Percentiles rank a stretch among this genome's conserved stretches.
These are phyloP conservation scores for Columbina picui DNA, from an alignment of 2,113 vertebrate genomes.

Conservation along the genomic window DNA sequence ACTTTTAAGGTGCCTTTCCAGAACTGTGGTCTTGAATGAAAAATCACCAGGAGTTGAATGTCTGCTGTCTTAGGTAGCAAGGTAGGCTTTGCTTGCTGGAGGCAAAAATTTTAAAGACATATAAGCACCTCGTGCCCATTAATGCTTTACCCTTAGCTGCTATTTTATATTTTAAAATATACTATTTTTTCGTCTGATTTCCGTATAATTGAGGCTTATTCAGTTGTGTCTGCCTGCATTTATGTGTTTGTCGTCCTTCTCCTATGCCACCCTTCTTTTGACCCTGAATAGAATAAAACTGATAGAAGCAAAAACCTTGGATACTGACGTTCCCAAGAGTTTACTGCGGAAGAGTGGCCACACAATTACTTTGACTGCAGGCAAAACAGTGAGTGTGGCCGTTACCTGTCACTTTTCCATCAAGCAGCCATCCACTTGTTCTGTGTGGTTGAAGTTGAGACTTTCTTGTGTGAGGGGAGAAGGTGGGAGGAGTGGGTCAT, in stretches of 20 bases:
- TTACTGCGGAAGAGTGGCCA: neutral
- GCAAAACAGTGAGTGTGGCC: neutral
- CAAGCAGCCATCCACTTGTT: neutral
- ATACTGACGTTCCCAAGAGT: neutral
- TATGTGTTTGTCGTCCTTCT: neutral
- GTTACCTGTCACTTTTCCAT: neutral
- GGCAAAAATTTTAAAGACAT: neutral
- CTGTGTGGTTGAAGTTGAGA: neutral
- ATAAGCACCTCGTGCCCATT: neutral
- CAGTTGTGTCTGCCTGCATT: neutral
- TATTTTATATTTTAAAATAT: neutral
- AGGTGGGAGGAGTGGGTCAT: neutral
- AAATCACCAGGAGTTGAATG: neutral
- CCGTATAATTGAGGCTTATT: neutral
- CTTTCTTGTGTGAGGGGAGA: neutral
- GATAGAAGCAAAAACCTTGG: neutral
- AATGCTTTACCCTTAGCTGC: neutral
- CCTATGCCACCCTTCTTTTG: neutral
- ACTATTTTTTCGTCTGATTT: neutral
- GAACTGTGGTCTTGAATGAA: neutral
- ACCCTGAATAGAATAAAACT: neutral
- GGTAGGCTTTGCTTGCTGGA: neutral
- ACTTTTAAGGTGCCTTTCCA: neutral
- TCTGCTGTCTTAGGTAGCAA: neutral
- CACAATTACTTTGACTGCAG: neutral